Evolutionary conservation across 2,797 vertebrate species (phyloP), one percentile per base, ranked within the genome.

Genomic region (Harpagifer antarcticus): DNA sequence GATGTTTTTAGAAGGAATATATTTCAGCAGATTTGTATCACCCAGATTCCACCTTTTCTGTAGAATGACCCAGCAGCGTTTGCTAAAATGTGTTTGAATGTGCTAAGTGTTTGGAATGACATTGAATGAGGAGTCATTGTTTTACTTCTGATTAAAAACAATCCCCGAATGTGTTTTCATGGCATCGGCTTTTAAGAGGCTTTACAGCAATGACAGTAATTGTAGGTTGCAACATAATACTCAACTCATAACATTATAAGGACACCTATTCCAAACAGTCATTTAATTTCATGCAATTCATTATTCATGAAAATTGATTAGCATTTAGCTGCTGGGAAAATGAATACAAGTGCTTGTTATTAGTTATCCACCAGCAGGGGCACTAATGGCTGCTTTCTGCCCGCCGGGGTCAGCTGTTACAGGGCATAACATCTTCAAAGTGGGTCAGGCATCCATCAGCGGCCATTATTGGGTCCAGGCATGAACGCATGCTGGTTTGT

Each of bases 371-470:
- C 68, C 79, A 81, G 77, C 75, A 86, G 88, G 74, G 78, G 61
- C 82, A 84, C 71, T 87, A 83, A 89, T 82, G 67, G 73, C 64
- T 79, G 81, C 74, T 44, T 60, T 63, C 40, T 71, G 50, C 72
- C 76, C 31, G 11, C 63, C 76, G 79, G 72, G 79, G 72, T 85
- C 86, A 83, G 69, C 73, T 75, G 59, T 82, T 67, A 81, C 68
- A 62, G 72, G 67, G 19, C 62, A 82, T 65, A 59, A 86, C 73
- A 85, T 27, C 75, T 68, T 68, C 54, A 76, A 92, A 89, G 78
- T 89, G 87, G 88, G 89, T 89, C 90, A 90, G 82, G 43, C 83
- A 81, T 86, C 84, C 87, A 91, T 86, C 84, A 86, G 66, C 0
- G 61, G 1, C 58, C 68, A 78, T 83, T 77, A 84, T 44, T 55